Evolutionary conservation across 2,888 invertebrate species (phyloP).

Genomic region (Eupithecia tripunctaria): DNA sequence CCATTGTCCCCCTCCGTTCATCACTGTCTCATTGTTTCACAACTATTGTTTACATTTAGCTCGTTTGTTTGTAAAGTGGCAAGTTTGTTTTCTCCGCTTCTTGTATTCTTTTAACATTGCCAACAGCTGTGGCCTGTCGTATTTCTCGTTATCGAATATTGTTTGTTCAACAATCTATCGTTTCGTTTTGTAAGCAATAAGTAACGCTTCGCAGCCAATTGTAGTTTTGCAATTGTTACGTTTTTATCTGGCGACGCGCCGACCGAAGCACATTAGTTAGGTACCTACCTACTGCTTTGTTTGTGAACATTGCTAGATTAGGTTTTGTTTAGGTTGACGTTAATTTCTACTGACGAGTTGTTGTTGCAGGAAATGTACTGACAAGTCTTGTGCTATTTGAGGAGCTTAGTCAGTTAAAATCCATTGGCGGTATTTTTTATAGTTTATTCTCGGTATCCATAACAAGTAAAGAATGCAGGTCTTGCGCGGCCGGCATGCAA

Average conservation of each 20-base stretch:
- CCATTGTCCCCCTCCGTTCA: constrained; percentile 74
- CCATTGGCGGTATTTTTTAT: constrained; percentile 32
- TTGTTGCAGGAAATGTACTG: constrained; percentile 26
- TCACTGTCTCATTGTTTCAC: constrained; percentile 78
- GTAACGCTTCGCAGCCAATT: constrained; percentile 50
- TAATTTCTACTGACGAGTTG: constrained; percentile 41
- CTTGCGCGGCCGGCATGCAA: constrained; percentile 31
- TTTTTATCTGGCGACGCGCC: constrained; percentile 45
- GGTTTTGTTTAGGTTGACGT: constrained; percentile 47
- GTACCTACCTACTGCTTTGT: constrained; percentile 36
- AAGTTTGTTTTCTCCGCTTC: constrained; percentile 66
- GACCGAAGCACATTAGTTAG: constrained; percentile 37
- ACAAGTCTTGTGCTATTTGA: constrained; percentile 13
- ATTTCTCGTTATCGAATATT: constrained; percentile 64
- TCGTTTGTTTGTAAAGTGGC: constrained; percentile 71
- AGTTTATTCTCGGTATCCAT: constrained; percentile 41
- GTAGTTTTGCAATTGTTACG: constrained; percentile 49
- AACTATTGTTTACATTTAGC: constrained; percentile 77
- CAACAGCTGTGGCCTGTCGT: constrained; percentile 61
- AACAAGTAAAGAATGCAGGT: constrained; percentile 53
- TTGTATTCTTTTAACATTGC: constrained; percentile 65
- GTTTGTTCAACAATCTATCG: constrained; percentile 58
- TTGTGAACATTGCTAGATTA: constrained; percentile 46
- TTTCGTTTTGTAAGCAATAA: constrained; percentile 53
- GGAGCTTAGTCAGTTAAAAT: constrained; percentile 25